Evolutionary conservation across 2,797 vertebrate species (phyloP), one percentile per base, ranked within the genome.

Genomic region (Gobionotothen gibberifrons): DNA sequence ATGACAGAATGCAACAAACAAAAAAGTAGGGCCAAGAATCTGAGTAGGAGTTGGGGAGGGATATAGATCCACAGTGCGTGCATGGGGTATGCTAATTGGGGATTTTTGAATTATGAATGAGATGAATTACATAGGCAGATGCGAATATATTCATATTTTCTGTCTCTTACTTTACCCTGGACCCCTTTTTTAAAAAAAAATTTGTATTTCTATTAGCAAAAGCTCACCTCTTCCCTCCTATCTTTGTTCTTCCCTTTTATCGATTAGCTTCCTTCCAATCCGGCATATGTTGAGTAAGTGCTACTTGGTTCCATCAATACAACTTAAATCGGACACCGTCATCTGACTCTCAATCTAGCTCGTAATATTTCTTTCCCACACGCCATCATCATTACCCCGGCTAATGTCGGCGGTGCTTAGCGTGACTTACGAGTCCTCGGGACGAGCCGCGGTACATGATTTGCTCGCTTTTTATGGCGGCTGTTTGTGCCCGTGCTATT

Each of bases 91-190:
- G 90, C 85, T 93, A 93, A 95, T 93, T 82, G 79, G 55, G 74
- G 72, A 72, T 77, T 76, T 87, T 80, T 93, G 84, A 92, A 93
- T 94, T 89, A 93, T 94, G 85, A 93, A 94, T 93, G 86, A 89
- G 92, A 93, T 92, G 86, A 91, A 92, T 91, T 91, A 81, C 78
- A 84, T 79, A 74, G 69, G 74, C 83, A 81, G 68, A 86, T 76
- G 52, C 80, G 74, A 87, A 87, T 79, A 66, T 86, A 85, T 85
- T 87, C 76, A 79, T 65, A 48, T 74, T 84, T 70, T 72, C 51
- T 51, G 69, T 72, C 61, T 83, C 63, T 68, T 69, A 71, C 47
- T 69, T 70, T 69, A 61, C 65, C 69, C 58, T 44, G 71, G 74
- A 89, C 81, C 80, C 79, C 81, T 89, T 85, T 85, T 85, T 84